A percentile compares a stretch with the other conserved stretches of the same genome.
Conservation (phyloP, 2,797 vertebrate species). For the Limosa lapponica region DNA sequence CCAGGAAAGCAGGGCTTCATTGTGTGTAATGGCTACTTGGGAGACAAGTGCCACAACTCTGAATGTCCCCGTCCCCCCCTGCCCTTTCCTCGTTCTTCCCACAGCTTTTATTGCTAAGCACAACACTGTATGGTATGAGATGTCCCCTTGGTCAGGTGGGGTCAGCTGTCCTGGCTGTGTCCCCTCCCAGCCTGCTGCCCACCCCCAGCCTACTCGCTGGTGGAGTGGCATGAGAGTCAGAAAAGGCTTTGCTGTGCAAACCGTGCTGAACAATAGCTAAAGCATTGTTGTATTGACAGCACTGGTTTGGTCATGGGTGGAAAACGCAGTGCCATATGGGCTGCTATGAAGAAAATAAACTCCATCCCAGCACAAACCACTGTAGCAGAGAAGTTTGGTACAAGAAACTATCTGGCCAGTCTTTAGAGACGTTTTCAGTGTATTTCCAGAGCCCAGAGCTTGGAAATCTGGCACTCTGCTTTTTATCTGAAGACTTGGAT, state of each 20-base stretch:
- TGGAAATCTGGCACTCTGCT: background rate
- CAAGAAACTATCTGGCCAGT: background rate
- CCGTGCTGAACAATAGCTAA: background rate
- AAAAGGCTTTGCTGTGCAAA: background rate
- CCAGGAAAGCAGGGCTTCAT: background rate
- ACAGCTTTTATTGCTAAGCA: background rate
- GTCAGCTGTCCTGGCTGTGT: background rate
- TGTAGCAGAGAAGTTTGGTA: background rate
- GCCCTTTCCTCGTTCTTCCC: background rate
- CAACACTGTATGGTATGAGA: rapidly evolving
- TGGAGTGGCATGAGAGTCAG: background rate
- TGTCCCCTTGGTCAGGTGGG: background rate
- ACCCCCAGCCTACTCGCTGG: background rate
- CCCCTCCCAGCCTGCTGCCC: background rate
- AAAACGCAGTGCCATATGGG: rapidly evolving
- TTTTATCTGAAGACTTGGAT: background rate
- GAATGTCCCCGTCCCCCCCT: background rate
- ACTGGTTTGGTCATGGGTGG: background rate
- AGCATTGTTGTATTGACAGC: rapidly evolving
- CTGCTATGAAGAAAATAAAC: background rate
- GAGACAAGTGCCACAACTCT: background rate
- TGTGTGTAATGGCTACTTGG: rapidly evolving
- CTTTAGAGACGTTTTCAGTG: background rate
- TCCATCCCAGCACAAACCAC: background rate
- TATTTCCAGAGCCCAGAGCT: background rate